These are phyloP conservation scores for Syrista parreyssii DNA, from an alignment of 2,888 invertebrate genomes.

Conservation along the genomic window DNA sequence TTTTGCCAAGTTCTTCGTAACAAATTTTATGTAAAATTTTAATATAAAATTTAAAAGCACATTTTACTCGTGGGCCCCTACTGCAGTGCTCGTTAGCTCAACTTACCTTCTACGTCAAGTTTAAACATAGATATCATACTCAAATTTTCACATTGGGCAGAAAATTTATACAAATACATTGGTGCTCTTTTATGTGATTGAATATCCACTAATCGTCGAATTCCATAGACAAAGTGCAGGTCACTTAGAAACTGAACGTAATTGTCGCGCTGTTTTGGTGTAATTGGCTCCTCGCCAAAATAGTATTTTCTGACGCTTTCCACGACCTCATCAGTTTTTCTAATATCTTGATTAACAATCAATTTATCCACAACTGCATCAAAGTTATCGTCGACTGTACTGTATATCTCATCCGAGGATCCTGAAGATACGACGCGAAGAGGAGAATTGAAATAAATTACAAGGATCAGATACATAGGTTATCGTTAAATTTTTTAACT, in stretches of 20 bases:
- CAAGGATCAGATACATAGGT: neutral
- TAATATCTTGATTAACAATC: conserved; percentile 33
- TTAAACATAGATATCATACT: no score
- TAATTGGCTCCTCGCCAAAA: conserved; percentile 62
- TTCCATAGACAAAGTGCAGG: conserved; percentile 32
- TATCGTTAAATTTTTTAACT: neutral
- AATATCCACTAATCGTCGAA: conserved; percentile 32
- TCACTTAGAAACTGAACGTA: conserved; percentile 12
- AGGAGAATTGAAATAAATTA: no score
- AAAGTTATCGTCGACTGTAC: conserved; percentile 48
- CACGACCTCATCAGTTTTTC: conserved; percentile 46
- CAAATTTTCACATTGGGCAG: no score
- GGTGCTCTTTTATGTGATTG: conserved; percentile 28
- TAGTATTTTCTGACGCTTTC: conserved; percentile 65
- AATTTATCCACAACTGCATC: conserved; percentile 61
- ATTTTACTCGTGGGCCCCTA: no score
- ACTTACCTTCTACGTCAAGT: conserved; percentile 15
- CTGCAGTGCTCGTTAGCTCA: no score
- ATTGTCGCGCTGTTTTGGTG: conserved; percentile 16
- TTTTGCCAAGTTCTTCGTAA: no score
- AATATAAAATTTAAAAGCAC: no score
- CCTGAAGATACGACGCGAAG: no score
- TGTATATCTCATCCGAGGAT: no score
- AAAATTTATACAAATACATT: conserved; percentile 42
- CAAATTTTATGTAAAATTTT: no score